Percentiles rank a stretch among this genome's conserved stretches.
Conservation (phyloP, 2,888 invertebrate species). For the Scaptomyza flava region DNA sequence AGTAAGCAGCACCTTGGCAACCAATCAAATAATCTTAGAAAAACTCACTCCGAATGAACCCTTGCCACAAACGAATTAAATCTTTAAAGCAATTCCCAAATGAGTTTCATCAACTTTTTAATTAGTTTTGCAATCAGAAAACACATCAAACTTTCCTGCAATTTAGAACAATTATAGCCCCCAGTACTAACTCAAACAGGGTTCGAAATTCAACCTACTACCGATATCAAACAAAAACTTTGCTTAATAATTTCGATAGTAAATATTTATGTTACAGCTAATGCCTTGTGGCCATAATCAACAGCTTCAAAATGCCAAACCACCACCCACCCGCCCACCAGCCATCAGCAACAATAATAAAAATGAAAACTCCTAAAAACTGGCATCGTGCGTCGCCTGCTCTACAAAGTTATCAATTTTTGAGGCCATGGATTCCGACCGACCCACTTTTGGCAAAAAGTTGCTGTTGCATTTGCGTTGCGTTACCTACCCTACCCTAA, state of each 20-base stretch:
- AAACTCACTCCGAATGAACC: slow-evolving; percentile 4
- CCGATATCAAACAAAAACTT: slow-evolving; percentile 59
- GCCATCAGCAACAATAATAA: slow-evolving; percentile 2
- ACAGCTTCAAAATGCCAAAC: slow-evolving; percentile 69
- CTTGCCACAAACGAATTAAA: slow-evolving; percentile 37
- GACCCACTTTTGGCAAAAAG: slow-evolving; percentile 63
- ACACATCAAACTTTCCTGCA: slow-evolving; percentile 52
- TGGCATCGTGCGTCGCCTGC: slow-evolving; percentile 48
- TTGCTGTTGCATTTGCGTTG: slow-evolving; percentile 46
- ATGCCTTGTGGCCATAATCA: slow-evolving; percentile 76
- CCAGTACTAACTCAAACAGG: background rate
- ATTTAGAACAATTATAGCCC: slow-evolving; percentile 42
- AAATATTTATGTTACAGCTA: slow-evolving; percentile 75
- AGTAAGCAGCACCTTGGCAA: slow-evolving; percentile 36
- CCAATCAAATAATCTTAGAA: slow-evolving; percentile 4
- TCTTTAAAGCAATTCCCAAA: slow-evolving; percentile 65
- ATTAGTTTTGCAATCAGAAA: slow-evolving; percentile 76
- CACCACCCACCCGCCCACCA: slow-evolving; percentile 1
- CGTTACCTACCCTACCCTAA: slow-evolving; percentile 6
- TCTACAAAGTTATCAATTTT: slow-evolving; percentile 74
- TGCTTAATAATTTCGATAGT: slow-evolving; percentile 76
- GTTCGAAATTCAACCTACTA: slow-evolving; percentile 7
- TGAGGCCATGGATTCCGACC: slow-evolving; percentile 41
- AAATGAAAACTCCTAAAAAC: slow-evolving; percentile 42
- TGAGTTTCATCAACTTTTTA: slow-evolving; percentile 75